Base-by-base conservation (phyloP, 2,797 vertebrate species). In the Ctenochaetus hawaiiensis region DNA sequence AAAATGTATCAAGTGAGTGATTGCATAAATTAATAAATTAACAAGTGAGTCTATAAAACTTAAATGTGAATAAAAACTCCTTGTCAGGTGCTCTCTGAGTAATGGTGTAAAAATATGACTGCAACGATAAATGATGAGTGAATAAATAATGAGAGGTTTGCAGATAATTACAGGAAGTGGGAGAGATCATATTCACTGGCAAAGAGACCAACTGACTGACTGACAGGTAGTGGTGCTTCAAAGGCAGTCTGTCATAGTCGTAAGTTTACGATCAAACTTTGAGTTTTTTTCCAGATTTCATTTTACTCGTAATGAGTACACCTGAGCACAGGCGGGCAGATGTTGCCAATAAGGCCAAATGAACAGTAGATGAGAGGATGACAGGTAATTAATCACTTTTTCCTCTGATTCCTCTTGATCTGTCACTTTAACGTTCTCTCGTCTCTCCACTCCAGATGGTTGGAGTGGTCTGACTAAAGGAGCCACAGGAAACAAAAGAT, bases 321-420 rank as follows among this genome's bases (percentile, higher is more conserved):
- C 48, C 49, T 64, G 41, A 76, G 58, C 45, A 37, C 57, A 68
- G 57, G 58, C 2, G 54, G 78, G 83, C 85, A 90, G 39, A 87
- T 84, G 84, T 37, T 64, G 75, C 75, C 67, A 89, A 77, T 84
- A 74, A 72, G 68, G 60, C 56, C 64, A 75, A 82, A 54, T 64
- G 57, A 84, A 77, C 52, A 56, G 73, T 45, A 20, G 77, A 85
- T 67, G 75, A 84, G 83, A 82, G 56, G 78, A 67, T 88, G 88
- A 85, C 85, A 80, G 53, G 70, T 81, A 77, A 85, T 90, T 88
- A 64, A 81, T 84, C 57, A 79, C 73, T 75, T 82, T 72, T 79
- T 47, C 67, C 70, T 75, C 66, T 44, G 60, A 65, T 73, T 77
- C 56, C 51, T 71, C 66, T 80, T 61, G 62, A 81, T 86, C 74